phyloP scores from a whole-genome alignment of 2,113 vertebrate genomes.

The Osmerus mordax region DNA sequence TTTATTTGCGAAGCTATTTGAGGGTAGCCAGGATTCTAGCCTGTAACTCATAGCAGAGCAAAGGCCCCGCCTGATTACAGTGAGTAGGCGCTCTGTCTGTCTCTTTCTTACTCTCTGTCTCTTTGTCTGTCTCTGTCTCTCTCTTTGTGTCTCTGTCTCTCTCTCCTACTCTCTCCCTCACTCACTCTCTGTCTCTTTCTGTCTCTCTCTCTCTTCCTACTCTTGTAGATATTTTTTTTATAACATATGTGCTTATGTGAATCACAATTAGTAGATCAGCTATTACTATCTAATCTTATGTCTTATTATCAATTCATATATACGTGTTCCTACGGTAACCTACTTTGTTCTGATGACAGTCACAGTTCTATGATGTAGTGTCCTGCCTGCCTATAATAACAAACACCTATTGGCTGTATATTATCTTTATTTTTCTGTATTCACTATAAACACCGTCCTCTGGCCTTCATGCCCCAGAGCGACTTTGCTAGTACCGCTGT shows the following conservation, averaged over 20 bases:
- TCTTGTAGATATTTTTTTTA: not conserved
- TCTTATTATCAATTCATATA: no score
- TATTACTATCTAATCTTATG: no score
- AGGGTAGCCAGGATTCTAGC: conserved; percentile 57
- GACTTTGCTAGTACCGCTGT: no score
- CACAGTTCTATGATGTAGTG: no score
- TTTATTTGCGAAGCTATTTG: conserved; percentile 53
- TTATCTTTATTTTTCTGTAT: no score
- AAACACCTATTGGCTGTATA: no score
- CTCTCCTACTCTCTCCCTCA: not conserved
- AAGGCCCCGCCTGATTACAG: conserved; percentile 49
- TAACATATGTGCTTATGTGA: not conserved
- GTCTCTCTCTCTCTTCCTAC: not conserved
- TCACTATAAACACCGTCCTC: no score
- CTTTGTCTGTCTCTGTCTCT: not conserved
- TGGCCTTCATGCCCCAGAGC: no score
- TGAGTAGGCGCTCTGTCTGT: not conserved
- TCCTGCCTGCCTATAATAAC: no score
- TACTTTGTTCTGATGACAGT: no score
- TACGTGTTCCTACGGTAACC: no score
- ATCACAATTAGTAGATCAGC: no score
- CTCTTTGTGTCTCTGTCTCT: not conserved
- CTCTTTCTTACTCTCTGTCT: not conserved
- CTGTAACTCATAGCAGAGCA: conserved; percentile 46
- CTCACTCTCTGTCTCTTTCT: not conserved